Base-by-base conservation (phyloP, 1,140 invertebrate species). In the Euschistus heros region DNA sequence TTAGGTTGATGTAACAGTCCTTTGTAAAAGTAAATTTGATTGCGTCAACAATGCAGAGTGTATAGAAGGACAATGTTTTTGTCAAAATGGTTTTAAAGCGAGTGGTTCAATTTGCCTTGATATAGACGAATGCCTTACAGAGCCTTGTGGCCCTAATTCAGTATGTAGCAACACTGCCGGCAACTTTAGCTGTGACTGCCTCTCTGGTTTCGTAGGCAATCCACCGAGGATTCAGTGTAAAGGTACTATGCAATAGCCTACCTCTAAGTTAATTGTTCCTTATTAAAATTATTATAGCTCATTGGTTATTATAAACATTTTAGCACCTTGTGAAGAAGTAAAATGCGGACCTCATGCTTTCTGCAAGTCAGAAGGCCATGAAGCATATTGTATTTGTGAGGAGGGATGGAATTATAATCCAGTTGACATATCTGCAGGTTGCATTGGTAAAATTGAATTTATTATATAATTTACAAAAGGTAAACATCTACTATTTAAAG, bases 341-440 rank as follows among this genome's bases (percentile, higher is more conserved):
- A 86, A 86, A 72, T 96, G 92, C 73, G 89, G 91, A 10, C 80
- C 83, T 14, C 91, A 95, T 72, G 89, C 92, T 6, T 92, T 82
- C 72, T 96, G 92, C 71, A 92, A 93, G 73, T 84, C 88, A 0
- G 89, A 94, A 69, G 90, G 89, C 33, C 81, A 86, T 54, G 91
- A 94, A 75, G 91, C 91, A 0, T 93, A 91, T 71, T 96, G 92
- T 69, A 88, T 94, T 55, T 96, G 92, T 72, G 89, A 96, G 73
- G 88, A 92, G 62, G 92, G 92, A 0, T 95, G 91, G 89, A 93
- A 89, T 0, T 95, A 91, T 72, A 86, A 94, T 78, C 92, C 92
- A 0, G 85, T 79, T 65, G 89, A 95, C 71, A 89, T 94, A 66
- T 81, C 87, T 0, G 89, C 89, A 46, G 92, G 92, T 64, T 95